These are phyloP conservation scores for Apodemus speciosus DNA, from an alignment of 2,113 vertebrate species.

Conservation along the genomic window DNA sequence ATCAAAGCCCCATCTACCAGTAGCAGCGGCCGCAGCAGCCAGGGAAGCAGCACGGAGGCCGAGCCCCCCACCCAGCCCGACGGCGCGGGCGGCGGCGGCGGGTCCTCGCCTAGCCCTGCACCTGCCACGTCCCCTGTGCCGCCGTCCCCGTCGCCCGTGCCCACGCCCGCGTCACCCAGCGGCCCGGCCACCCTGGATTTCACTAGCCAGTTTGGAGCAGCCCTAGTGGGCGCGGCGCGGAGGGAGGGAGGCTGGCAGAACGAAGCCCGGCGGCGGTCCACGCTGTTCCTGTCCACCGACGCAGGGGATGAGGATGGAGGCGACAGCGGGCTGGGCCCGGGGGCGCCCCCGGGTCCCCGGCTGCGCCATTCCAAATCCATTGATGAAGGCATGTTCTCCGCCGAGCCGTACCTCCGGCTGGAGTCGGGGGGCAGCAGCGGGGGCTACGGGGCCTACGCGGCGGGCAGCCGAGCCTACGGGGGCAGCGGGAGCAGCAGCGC, in stretches of 20 bases:
- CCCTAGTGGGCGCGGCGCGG: slow-evolving; percentile 93
- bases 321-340: slow-evolving; percentile 63
- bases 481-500: slow-evolving; percentile 85
- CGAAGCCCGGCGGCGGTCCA: slow-evolving; percentile 91
- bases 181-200: slow-evolving; percentile 88
- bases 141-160: slow-evolving; percentile 84
- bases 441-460: slow-evolving; percentile 77
- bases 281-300: slow-evolving; percentile 95
- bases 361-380: slow-evolving; percentile 94
- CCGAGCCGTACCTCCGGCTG: slow-evolving; percentile 92
- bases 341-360: slow-evolving; percentile 83
- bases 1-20: slow-evolving; percentile 96
- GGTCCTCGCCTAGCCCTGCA: slow-evolving; percentile 75
- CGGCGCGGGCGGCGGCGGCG: slow-evolving; percentile 79
- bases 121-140: slow-evolving; percentile 89
- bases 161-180: slow-evolving; percentile 82
- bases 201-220: slow-evolving; percentile 95
- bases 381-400: slow-evolving; percentile 95
- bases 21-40: slow-evolving; percentile 95
- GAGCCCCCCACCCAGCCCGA: slow-evolving; percentile 82
- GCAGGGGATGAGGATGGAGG: slow-evolving; percentile 79
- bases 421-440: slow-evolving; percentile 84
- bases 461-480: slow-evolving; percentile 86
- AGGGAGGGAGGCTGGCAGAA: slow-evolving; percentile 92
- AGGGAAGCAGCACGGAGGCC: slow-evolving; percentile 94